Base-by-base conservation (phyloP, 1,140 invertebrate genomes). In the Pseudomyrmex sp. region DNA sequence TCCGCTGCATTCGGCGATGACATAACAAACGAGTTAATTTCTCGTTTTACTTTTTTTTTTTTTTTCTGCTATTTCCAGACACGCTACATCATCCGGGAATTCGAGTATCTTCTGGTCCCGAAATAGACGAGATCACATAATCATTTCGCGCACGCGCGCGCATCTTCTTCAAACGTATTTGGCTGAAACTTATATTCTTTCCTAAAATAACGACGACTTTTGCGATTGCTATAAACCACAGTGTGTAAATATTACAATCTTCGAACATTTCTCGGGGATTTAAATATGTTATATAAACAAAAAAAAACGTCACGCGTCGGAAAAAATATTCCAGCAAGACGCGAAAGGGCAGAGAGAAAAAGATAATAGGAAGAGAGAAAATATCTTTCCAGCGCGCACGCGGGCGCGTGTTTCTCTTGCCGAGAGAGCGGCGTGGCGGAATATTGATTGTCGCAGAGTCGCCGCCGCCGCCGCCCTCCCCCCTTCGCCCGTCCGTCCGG, bases 371-470 rank as follows among this genome's bases (percentile, higher is more conserved):
- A n/a, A n/a, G 10, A 58, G 13, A 48, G 23, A 52, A 18, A 15
- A n/a, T 35, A 7, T 35, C 5, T 5, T 35, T 18, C 9, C 62
- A 52, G 54, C 20, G 65, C 50, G 75, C 52, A n/a, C 46, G 44
- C 58, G 50, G 26, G 35, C 58, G 70, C 58, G 58, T 46, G 8
- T 65, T 35, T 35, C 15, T 46, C 35, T 46, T 15, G 62, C 35
- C 35, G 35, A 35, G 35, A 56, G 10, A 68, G 15, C 23, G 59
- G 80, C 69, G 61, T 62, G 85, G 79, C 79, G 77, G 82, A 54
- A 85, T 93, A 92, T 92, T 89, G 90, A 92, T 92, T 92, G 90
- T 90, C 91, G 91, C 91, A 90, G 90, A 86, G 88, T 87, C 82
- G 69, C 73, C 62, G 35, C 68, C 62, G 35, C 68, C 54, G 87